Conservation (phyloP, 2,888 invertebrate species). For the Drosophila prolongata region DNA sequence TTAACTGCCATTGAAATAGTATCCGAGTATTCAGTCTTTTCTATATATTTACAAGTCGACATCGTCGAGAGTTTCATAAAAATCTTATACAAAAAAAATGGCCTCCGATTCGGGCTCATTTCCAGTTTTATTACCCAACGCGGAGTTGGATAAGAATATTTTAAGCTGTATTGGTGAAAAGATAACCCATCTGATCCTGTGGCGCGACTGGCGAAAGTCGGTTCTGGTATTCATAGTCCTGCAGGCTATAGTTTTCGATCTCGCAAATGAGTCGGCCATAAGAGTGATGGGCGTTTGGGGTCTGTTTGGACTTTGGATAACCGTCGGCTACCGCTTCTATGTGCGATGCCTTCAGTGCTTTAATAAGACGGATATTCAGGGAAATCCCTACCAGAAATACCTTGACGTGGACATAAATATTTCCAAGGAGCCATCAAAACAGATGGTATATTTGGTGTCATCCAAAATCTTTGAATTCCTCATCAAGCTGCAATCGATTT, state of each 20-base stretch:
- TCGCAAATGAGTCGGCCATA: constrained; percentile 42
- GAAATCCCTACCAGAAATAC: constrained; percentile 46
- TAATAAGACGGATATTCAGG: constrained; percentile 1
- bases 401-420: constrained; percentile 27
- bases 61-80: background rate
- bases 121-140: background rate
- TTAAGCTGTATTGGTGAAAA: background rate
- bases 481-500: background rate
- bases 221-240: constrained; percentile 27
- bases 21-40: background rate
- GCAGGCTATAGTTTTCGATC: constrained; percentile 47
- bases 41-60: background rate
- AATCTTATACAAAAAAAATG: constrained; percentile 7
- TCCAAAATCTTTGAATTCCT: background rate
- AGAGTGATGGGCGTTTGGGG: constrained; percentile 54
- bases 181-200: constrained; percentile 39
- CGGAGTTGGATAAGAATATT: background rate
- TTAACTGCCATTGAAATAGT: background rate
- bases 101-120: background rate
- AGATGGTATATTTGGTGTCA: background rate
- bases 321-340: constrained; percentile 44
- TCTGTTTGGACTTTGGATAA: constrained; percentile 17
- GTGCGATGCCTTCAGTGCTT: constrained; percentile 28
- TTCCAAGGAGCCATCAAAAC: background rate
- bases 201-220: constrained; percentile 55